Evolutionary conservation across 2,888 invertebrate genomes (phyloP).

Genomic region (Conomelus anceps): DNA sequence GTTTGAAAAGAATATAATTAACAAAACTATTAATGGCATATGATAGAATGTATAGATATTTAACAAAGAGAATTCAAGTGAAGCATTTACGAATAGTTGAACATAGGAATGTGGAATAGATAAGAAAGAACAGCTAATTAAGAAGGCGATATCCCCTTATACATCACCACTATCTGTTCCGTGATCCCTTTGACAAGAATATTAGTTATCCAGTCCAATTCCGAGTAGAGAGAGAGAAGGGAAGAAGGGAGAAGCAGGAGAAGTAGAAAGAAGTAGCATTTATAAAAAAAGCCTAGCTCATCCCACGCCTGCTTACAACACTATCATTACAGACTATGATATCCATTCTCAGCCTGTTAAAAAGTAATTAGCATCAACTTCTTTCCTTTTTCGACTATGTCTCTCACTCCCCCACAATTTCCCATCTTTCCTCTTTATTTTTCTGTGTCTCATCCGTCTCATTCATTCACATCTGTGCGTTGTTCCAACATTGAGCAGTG

Average conservation of each 20-base stretch:
- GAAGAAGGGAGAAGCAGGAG: not conserved
- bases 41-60: no score
- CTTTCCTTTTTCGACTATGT: not conserved
- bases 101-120: no score
- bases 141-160: not conserved
- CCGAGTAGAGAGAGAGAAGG: not conserved
- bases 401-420: not conserved
- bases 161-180: not conserved
- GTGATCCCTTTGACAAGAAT: not conserved
- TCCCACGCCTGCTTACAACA: not conserved
- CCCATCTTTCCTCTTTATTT: not conserved
- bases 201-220: not conserved
- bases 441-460: not conserved
- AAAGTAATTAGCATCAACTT: not conserved
- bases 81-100: no score
- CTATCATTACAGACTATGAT: not conserved
- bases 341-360: not conserved
- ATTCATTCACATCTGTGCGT: not conserved
- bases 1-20: no score
- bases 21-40: no score
- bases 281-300: no score
- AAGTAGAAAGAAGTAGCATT: not conserved
- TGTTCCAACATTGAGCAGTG: not conserved
- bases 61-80: no score
- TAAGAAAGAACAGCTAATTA: not conserved